Conservation (phyloP, 1,140 invertebrate genomes). For the Drosophila saltans region DNA sequence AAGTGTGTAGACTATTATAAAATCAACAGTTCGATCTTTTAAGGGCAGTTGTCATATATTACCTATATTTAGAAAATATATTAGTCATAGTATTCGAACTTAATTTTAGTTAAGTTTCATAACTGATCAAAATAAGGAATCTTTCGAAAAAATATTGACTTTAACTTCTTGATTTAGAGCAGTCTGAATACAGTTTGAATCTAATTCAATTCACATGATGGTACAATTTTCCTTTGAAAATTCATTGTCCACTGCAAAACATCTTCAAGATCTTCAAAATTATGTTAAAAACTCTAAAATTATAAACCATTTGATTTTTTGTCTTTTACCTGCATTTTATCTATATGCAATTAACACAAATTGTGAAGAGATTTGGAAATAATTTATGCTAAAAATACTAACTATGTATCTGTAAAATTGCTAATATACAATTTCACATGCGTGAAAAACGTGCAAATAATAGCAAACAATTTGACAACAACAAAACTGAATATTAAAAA, state of each 20-base stretch:
- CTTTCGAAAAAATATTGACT: too few relatives aligned
- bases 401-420: conserved; percentile 39
- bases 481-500: conserved; percentile 3
- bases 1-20: neutral
- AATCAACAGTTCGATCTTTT: neutral
- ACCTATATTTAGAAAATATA: too few relatives aligned
- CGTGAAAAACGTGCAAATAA: conserved; percentile 65
- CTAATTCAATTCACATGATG: too few relatives aligned
- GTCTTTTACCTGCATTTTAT: conserved; percentile 3
- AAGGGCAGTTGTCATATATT: neutral
- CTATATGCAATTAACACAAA: conserved; percentile 36
- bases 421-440: conserved; percentile 41
- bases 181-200: too few relatives aligned
- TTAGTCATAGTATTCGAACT: too few relatives aligned
- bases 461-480: conserved; percentile 37
- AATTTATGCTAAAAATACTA: conserved; percentile 48
- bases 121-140: too few relatives aligned
- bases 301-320: neutral
- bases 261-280: too few relatives aligned
- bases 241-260: too few relatives aligned
- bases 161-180: too few relatives aligned
- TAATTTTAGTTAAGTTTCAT: too few relatives aligned
- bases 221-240: too few relatives aligned
- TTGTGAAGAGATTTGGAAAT: conserved; percentile 30
- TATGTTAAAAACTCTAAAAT: too few relatives aligned